Evolutionary conservation across 2,888 invertebrate species (phyloP).

Genomic region (Choristoneura rosaceana): DNA sequence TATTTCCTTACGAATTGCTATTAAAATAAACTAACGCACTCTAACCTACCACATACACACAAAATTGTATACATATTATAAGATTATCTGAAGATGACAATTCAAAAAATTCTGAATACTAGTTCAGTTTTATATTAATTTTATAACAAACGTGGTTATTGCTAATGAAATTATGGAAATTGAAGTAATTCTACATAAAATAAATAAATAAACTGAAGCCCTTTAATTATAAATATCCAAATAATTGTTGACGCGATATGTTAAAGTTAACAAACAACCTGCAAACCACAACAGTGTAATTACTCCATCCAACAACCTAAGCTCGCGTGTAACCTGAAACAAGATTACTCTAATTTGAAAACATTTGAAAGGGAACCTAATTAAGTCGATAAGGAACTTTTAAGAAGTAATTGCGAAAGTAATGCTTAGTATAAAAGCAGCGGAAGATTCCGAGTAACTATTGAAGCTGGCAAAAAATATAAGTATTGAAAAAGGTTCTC

Average conservation of each 20-base stretch:
- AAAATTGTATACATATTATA: too few species aligned
- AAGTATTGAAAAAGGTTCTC: neutral
- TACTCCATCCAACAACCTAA: conserved; percentile 9
- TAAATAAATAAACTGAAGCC: too few species aligned
- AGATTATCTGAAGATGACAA: too few species aligned
- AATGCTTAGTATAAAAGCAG: neutral
- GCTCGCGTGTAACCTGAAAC: conserved; percentile 25
- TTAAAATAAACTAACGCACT: too few species aligned
- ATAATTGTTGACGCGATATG: neutral
- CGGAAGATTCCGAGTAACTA: neutral
- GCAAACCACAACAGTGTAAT: neutral
- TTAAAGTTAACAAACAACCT: conserved; percentile 2
- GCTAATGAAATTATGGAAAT: too few species aligned
- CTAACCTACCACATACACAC: too few species aligned
- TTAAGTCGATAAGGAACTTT: conserved; percentile 20
- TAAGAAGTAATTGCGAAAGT: conserved; percentile 2
- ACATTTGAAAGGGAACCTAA: conserved; percentile 18
- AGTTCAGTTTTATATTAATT: too few species aligned
- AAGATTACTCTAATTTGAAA: conserved; percentile 25
- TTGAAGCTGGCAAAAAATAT: neutral
- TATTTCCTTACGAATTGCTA: too few species aligned
- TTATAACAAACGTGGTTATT: too few species aligned
- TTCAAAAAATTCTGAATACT: too few species aligned
- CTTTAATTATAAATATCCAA: neutral
- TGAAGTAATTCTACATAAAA: too few species aligned